phyloP scores from a whole-genome alignment of 2,888 invertebrate species.

The Chymomyza procnemis region DNA sequence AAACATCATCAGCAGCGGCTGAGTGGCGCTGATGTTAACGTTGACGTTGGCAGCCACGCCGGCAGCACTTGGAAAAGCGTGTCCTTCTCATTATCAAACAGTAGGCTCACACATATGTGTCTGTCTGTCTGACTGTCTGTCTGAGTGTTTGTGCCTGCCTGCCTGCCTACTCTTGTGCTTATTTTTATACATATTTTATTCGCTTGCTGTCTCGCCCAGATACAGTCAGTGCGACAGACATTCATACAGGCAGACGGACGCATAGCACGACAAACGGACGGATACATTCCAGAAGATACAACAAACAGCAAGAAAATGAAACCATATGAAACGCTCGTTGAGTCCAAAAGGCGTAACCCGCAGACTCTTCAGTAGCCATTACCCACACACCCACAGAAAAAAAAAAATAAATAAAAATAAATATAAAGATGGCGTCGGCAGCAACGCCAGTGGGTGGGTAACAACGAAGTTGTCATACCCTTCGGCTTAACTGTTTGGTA shows the following conservation, averaged over 20 bases:
- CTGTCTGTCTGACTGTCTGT: conserved; percentile 20
- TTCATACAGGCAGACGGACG: not conserved
- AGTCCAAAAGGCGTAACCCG: not conserved
- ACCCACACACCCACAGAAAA: not conserved
- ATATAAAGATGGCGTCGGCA: not conserved
- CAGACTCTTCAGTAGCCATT: not conserved
- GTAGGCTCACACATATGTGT: conserved; percentile 30
- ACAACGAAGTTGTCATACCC: not conserved
- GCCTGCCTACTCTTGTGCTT: conserved; percentile 3
- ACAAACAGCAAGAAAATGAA: not conserved
- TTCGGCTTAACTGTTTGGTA: not conserved
- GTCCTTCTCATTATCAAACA: conserved; percentile 61
- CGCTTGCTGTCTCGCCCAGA: conserved; percentile 53
- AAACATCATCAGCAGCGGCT: conserved; percentile 72
- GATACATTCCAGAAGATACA: not conserved
- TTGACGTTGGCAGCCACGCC: not conserved
- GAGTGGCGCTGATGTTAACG: not conserved
- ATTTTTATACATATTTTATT: conserved; percentile 26
- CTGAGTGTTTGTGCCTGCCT: too few relatives aligned
- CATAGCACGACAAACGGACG: not conserved
- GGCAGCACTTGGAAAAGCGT: conserved; percentile 2
- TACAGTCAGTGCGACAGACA: conserved; percentile 20
- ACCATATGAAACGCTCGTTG: not conserved
- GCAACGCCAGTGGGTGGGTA: not conserved
- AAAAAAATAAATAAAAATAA: not conserved